A percentile compares a stretch with the other conserved stretches of the same genome.
These are phyloP conservation scores for Peromyscus californicus DNA, from an alignment of 2,113 vertebrate genomes.

Conservation along the genomic window DNA sequence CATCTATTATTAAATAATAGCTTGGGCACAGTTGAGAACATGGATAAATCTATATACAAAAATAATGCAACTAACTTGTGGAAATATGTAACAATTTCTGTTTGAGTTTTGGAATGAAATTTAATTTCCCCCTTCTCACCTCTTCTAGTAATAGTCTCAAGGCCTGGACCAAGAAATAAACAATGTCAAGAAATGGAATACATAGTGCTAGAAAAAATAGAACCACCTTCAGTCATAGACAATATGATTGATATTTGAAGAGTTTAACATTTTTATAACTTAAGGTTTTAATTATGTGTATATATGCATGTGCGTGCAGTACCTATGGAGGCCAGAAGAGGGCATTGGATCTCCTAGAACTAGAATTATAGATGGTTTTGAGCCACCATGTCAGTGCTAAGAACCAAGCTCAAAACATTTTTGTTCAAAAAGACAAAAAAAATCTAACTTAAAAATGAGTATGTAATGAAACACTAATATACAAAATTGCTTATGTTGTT, in stretches of 20 bases:
- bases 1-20: background rate
- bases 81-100: background rate
- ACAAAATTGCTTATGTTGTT: background rate
- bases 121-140: background rate
- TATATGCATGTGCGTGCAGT: background rate
- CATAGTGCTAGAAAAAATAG: background rate
- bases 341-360: background rate
- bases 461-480: background rate
- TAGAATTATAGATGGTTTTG: background rate
- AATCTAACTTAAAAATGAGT: background rate
- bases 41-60: background rate
- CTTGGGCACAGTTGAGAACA: background rate
- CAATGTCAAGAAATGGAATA: background rate
- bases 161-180: background rate
- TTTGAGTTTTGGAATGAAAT: background rate
- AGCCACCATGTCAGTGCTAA: background rate
- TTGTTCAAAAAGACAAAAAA: background rate
- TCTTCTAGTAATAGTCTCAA: background rate
- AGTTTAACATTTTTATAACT: background rate
- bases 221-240: background rate
- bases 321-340: background rate
- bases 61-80: background rate
- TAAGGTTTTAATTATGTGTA: background rate
- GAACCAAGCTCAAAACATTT: background rate
- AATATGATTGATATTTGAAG: background rate